These are phyloP conservation scores for Scaptomyza graminum DNA, from an alignment of 1,140 invertebrate genomes.

Conservation along the genomic window DNA sequence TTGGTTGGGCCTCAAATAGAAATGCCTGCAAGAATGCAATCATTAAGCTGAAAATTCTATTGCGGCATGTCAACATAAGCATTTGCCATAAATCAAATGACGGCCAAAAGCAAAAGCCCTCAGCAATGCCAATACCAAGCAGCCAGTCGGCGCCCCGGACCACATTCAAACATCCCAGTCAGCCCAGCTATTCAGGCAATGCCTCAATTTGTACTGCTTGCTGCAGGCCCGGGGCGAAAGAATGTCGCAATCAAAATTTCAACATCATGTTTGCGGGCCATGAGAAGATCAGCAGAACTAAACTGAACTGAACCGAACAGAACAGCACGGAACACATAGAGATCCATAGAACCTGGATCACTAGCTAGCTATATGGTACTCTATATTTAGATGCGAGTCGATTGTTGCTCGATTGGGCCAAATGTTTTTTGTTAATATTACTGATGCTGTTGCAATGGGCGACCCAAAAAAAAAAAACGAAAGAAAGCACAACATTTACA, in stretches of 20 bases:
- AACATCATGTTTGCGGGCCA: slow-evolving; percentile 59
- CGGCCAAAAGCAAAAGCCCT: slow-evolving; percentile 35
- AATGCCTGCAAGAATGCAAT: slow-evolving; percentile 55
- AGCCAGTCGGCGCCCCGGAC: neutral
- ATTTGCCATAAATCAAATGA: slow-evolving; percentile 79
- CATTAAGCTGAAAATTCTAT: slow-evolving; percentile 63
- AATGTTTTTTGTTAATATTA: slow-evolving; percentile 42
- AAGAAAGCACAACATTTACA: slow-evolving; percentile 2
- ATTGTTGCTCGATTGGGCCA: slow-evolving; percentile 64
- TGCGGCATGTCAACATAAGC: slow-evolving; percentile 74
- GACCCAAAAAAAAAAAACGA: slow-evolving; percentile 27
- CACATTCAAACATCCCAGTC: neutral
- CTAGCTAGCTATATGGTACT: slow-evolving; percentile 39
- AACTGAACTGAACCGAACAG: slow-evolving; percentile 12
- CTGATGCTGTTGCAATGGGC: slow-evolving; percentile 46
- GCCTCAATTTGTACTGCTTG: slow-evolving; percentile 65
- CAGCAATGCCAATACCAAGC: slow-evolving; percentile 28
- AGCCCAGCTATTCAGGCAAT: slow-evolving; percentile 40
- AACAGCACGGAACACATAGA: slow-evolving; percentile 14
- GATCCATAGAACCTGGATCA: slow-evolving; percentile 29
- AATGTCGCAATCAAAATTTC: slow-evolving; percentile 82
- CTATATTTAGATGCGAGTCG: slow-evolving; percentile 67
- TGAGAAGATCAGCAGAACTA: slow-evolving; percentile 25
- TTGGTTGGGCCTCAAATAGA: slow-evolving; percentile 33
- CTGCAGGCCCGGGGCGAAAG: slow-evolving; percentile 47